Evolutionary conservation across 2,113 vertebrate species (phyloP).

Genomic region (Lophura nycthemera): DNA sequence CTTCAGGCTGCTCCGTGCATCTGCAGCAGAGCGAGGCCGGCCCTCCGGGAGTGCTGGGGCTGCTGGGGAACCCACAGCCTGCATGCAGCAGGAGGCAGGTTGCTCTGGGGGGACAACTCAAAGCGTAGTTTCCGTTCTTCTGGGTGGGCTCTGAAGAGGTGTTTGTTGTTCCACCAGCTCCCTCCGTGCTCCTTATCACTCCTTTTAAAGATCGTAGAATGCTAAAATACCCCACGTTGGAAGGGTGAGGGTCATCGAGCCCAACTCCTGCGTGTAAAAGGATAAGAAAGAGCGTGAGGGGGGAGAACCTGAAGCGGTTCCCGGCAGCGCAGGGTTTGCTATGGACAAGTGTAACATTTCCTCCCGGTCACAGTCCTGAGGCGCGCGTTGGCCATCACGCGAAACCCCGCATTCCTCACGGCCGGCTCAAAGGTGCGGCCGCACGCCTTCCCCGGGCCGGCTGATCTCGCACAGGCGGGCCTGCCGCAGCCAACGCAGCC

Average conservation of each 20-base stretch:
- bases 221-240: no score
- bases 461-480: rapidly evolving
- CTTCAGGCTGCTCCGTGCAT: not conserved
- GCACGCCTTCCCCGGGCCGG: not conserved
- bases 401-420: not conserved
- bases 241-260: no score
- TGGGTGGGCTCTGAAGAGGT: no score
- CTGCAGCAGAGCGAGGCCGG: no score
- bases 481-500: not conserved
- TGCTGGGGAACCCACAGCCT: not conserved
- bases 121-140: not conserved
- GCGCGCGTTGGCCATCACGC: not conserved
- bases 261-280: not conserved
- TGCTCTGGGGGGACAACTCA: not conserved
- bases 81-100: rapidly evolving
- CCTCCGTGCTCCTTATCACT: not conserved
- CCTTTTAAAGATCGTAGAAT: not conserved
- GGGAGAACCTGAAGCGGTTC: not conserved
- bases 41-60: no score
- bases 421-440: not conserved
- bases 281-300: not conserved
- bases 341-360: not conserved
- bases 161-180: not conserved
- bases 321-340: not conserved
- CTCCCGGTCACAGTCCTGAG: not conserved